A percentile compares a stretch with the other conserved stretches of the same genome.
Evolutionary conservation across 2,113 vertebrate genomes (phyloP).

Genomic region (Ovis canadensis): DNA sequence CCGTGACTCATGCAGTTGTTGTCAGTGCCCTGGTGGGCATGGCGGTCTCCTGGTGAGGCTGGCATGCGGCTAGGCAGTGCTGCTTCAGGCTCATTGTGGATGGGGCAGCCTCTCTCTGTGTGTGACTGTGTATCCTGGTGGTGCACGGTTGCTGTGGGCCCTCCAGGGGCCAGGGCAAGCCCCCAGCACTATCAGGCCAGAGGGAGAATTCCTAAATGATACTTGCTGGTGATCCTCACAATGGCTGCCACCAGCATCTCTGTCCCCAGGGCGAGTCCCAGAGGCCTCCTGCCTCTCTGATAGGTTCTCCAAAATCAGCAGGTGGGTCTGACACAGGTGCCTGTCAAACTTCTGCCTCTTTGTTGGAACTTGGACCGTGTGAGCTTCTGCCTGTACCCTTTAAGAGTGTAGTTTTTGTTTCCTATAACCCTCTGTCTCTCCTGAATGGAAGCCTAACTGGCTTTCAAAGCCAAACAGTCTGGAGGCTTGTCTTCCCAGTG

Average conservation of each 20-base stretch:
- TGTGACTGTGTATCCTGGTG: background rate
- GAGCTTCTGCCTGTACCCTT: background rate
- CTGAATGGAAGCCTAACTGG: background rate
- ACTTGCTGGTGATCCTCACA: background rate
- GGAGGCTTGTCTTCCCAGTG: background rate
- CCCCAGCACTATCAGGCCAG: background rate
- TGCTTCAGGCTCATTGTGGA: background rate
- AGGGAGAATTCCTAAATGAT: background rate
- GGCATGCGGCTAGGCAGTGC: accelerated
- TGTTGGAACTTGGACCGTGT: background rate
- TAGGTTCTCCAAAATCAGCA: background rate
- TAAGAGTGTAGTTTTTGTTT: background rate
- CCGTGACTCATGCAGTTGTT: background rate
- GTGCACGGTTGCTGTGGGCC: background rate
- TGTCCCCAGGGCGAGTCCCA: background rate
- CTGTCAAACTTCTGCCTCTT: background rate
- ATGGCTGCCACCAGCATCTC: background rate
- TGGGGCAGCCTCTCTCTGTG: background rate
- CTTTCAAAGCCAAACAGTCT: background rate
- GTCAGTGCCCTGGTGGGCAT: background rate
- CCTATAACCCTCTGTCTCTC: background rate
- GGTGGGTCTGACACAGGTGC: background rate
- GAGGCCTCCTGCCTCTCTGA: background rate
- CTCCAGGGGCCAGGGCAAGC: background rate
- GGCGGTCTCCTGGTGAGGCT: background rate